Evolutionary conservation across 1,140 invertebrate species (phyloP), one percentile per base, ranked within the genome.

Genomic region (Drosophila subobscura): DNA sequence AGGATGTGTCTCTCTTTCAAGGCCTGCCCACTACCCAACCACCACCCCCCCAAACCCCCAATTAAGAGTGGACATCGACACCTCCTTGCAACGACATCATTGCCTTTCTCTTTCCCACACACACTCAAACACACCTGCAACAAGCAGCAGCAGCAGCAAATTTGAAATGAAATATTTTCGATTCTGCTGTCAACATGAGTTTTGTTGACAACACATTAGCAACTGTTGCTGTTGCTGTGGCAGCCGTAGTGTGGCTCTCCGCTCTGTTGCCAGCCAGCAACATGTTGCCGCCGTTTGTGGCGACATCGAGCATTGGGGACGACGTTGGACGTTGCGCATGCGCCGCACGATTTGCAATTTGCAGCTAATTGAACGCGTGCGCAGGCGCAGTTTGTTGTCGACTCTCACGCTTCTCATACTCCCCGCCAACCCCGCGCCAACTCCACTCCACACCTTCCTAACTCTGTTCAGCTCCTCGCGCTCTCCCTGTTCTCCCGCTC

Each of bases 141-240:
- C 10, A 37, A 37, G 58, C 58, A 33, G 58, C 58, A 25, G 58
- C 58, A 25, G 20, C 54, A 70, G 33, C 74, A 86, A 88, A 88
- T 88, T 72, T 83, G 78, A 88, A 88, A 88, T 88, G 83, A 88
- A 88, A 89, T 88, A 88, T 88, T 83, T 88, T 88, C 83, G 83
- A 88, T 89, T 76, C 78, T 79, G 78, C 83, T 88, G 83, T 88
- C 83, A 83, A 79, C 84, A 81, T 86, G 72, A 83, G 75, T 88
- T 88, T 74, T 81, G 83, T 79, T 88, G 83, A 88, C 83, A 88
- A 88, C 83, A 88, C 83, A 88, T 89, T 88, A 88, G 78, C 83
- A 88, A 78, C 83, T 71, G 83, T 74, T 65, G 71, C 74, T 56
- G 61, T 60, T 59, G 72, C 44, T 45, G 45, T 61, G 47, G 60